Conservation (phyloP, 2,888 invertebrate species). For the Cactoblastis cactorum region DNA sequence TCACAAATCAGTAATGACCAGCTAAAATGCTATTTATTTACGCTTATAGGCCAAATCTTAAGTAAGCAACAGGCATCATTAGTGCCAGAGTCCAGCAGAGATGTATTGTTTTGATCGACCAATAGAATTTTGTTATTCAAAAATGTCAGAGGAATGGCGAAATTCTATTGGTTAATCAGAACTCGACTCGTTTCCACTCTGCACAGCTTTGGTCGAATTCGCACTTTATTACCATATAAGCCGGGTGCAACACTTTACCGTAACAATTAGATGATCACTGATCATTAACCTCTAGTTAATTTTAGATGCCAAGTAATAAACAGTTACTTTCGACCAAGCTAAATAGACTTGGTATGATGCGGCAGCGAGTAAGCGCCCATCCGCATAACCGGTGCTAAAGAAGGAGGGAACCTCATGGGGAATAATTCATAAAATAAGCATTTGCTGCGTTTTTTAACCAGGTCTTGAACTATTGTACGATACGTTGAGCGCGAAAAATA, state of each 20-base stretch:
- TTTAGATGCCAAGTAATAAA: background rate
- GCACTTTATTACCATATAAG: background rate
- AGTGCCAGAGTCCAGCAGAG: too few species aligned
- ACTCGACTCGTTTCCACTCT: too few species aligned
- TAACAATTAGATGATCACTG: background rate
- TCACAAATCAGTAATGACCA: background rate
- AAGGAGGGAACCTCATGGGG: conserved; percentile 3
- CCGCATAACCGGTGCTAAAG: conserved; percentile 1
- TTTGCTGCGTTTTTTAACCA: background rate
- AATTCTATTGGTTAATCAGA: too few species aligned
- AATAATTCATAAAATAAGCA: background rate
- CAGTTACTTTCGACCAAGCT: background rate
- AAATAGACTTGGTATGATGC: background rate
- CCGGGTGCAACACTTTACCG: background rate
- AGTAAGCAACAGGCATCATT: background rate
- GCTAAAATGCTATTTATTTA: background rate
- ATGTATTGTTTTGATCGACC: too few species aligned
- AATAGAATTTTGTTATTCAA: too few species aligned
- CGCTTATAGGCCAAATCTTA: background rate
- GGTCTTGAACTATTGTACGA: background rate
- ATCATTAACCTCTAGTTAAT: too few species aligned
- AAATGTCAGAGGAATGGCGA: too few species aligned
- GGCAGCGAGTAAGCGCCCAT: conserved; percentile 5
- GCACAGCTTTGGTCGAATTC: too few species aligned
- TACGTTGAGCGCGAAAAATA: too few species aligned